Percentiles rank a stretch among this genome's conserved stretches.
phyloP scores from a whole-genome alignment of 2,113 vertebrate species.

The Petromus typicus region DNA sequence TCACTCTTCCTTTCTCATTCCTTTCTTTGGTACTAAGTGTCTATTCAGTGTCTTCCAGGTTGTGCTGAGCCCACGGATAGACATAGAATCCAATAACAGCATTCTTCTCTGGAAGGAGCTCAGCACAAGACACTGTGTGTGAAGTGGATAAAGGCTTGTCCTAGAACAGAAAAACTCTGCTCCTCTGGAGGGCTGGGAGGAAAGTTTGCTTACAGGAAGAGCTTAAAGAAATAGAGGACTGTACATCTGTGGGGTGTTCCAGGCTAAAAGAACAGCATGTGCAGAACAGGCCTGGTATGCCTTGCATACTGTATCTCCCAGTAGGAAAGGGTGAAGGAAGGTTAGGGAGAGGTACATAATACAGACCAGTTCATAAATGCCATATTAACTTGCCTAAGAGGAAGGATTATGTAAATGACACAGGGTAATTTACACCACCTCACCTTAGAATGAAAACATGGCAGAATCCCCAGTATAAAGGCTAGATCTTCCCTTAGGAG shows the following conservation, averaged over 20 bases:
- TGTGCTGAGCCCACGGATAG: not conserved
- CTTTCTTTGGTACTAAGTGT: not conserved
- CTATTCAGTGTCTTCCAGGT: not conserved
- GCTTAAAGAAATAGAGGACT: conserved; percentile 14
- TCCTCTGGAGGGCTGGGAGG: not conserved
- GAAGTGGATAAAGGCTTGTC: not conserved
- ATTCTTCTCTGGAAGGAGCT: not conserved
- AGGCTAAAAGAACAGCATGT: conserved; percentile 40
- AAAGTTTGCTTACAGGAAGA: not conserved
- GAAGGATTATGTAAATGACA: not conserved
- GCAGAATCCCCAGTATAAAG: not conserved
- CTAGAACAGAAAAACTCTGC: not conserved
- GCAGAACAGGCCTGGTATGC: conserved; percentile 3
- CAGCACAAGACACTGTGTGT: not conserved
- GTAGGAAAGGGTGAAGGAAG: not conserved
- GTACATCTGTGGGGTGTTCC: conserved; percentile 1
- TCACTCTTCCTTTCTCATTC: not conserved
- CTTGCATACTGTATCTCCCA: not conserved
- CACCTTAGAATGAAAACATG: conserved; percentile 42
- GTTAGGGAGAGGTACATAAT: conserved; percentile 27
- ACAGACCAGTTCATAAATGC: conserved; percentile 28
- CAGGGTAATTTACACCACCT: not conserved
- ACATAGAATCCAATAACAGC: not conserved
- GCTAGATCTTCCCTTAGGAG: not conserved
- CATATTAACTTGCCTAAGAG: conserved; percentile 23